Evolutionary conservation across 2,797 vertebrate genomes (phyloP).

Genomic region (Trachops cirrhosus): DNA sequence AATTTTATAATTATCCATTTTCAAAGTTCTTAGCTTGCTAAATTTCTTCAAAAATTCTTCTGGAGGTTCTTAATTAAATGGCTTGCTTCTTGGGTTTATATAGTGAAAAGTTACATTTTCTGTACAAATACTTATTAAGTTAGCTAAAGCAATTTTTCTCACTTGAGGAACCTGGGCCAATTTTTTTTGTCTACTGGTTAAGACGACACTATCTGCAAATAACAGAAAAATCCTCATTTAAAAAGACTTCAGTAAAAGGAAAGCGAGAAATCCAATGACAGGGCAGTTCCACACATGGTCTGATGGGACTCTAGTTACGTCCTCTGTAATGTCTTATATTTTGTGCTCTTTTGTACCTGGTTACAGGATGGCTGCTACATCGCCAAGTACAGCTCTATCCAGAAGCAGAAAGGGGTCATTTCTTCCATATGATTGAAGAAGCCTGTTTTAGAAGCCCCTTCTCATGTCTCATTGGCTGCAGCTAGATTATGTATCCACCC

Average conservation of each 20-base stretch:
- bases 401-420: not conserved
- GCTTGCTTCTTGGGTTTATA: not conserved
- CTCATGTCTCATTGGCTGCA: not conserved
- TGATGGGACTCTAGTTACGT: not conserved
- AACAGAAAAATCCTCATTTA: constrained; percentile 1
- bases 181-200: not conserved
- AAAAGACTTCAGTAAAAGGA: not conserved
- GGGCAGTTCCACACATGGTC: not conserved
- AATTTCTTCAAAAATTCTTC: constrained; percentile 39
- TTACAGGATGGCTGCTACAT: not conserved
- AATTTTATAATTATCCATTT: constrained; percentile 56
- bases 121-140: not conserved
- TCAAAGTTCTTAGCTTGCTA: constrained; percentile 28
- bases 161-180: not conserved
- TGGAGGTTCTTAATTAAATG: constrained; percentile 33
- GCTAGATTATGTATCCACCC: not conserved
- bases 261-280: not conserved
- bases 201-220: not conserved
- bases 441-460: not conserved
- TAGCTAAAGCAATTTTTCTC: not conserved
- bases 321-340: not conserved
- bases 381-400: not conserved
- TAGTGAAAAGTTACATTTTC: not conserved
- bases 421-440: not conserved
- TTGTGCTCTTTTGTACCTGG: not conserved